Evolutionary conservation across 1,140 invertebrate species (phyloP).

Genomic region (Antheraea pernyi): DNA sequence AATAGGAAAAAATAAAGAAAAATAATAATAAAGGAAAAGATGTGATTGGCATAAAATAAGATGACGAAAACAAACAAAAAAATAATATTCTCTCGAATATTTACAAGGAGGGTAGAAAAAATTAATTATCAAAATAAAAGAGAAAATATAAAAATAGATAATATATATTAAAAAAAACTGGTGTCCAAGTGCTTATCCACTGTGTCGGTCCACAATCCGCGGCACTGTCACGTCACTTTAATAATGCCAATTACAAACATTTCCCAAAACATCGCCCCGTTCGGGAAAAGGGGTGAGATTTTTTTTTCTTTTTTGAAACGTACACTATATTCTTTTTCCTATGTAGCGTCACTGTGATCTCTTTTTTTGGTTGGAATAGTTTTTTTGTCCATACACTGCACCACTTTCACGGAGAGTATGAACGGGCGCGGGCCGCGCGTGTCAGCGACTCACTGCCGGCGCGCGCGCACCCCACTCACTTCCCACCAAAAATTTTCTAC

Average conservation of each 20-base stretch:
- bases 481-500: conserved; percentile 72
- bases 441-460: conserved; percentile 57
- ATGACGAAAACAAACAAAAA: conserved; percentile 32
- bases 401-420: conserved; percentile 42
- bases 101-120: conserved; percentile 44
- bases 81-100: conserved; percentile 56
- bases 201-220: conserved; percentile 46
- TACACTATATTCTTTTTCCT: conserved; percentile 51
- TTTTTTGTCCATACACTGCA: conserved; percentile 38
- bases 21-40: conserved; percentile 49
- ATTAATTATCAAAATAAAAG: conserved; percentile 23
- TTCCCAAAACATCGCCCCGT: conserved; percentile 39
- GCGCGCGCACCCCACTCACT: conserved; percentile 74
- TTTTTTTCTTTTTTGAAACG: conserved; percentile 36
- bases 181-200: conserved; percentile 55
- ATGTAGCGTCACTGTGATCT: conserved; percentile 37
- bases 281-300: conserved; percentile 21
- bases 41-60: conserved; percentile 73
- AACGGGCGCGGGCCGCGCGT: conserved; percentile 62
- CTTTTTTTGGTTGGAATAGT: conserved; percentile 9
- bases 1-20: conserved; percentile 37
- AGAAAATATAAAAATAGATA: conserved; percentile 32
- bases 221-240: conserved; percentile 70
- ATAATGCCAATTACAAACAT: conserved; percentile 70
- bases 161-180: conserved; percentile 37